Base-by-base conservation (phyloP, 2,113 vertebrate species). In the Eidolon helvum region DNA sequence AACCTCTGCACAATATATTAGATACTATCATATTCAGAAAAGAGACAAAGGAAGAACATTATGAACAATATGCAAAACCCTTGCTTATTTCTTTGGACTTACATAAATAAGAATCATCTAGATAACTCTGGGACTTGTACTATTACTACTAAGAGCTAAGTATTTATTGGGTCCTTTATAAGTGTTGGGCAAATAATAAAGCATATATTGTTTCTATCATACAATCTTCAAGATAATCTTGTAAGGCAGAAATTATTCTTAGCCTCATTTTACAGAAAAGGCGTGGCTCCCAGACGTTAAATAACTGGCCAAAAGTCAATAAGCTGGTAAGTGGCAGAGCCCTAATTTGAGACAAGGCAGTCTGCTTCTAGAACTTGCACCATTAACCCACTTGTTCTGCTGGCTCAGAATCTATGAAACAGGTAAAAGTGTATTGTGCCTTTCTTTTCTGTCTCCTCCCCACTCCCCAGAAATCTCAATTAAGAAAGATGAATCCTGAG, bases 401-500 rank as follows among this genome's bases (percentile, higher is more conserved):
- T 55, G 30, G 68, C 65, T 35, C 50, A 28, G 68, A 85, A 18
- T 75, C 79, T 30, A 26, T 18, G 38, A 50, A 79, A 65, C 33
- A 61, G 33, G 43, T 48, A 57, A 69, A 83, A 50, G 3, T n/a
- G 7, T 79, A 16, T 8, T 35, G 55, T 84, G 33, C n/a, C 24
- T 93, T 84, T 96, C 28, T 66, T 57, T 82, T 74, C 85, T 55
- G 48, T 69, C 33, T 82, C 48, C 93, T 97, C 69, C 69, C 69
- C 28, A 71, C 9, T 3, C 53, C 78, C 75, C 28, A 92, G 96
- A 66, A 87, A 3, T 21, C 4, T 91, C 84, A 83, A 24, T 90
- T 14, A 15, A 40, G 4, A 96, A 74, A 85, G 87, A 24, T 22
- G 50, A 91, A 63, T n/a, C 33, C 45, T 48, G 38, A 91, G 7